Conservation (phyloP, 2,113 vertebrate genomes). For the Redunca redunca region DNA sequence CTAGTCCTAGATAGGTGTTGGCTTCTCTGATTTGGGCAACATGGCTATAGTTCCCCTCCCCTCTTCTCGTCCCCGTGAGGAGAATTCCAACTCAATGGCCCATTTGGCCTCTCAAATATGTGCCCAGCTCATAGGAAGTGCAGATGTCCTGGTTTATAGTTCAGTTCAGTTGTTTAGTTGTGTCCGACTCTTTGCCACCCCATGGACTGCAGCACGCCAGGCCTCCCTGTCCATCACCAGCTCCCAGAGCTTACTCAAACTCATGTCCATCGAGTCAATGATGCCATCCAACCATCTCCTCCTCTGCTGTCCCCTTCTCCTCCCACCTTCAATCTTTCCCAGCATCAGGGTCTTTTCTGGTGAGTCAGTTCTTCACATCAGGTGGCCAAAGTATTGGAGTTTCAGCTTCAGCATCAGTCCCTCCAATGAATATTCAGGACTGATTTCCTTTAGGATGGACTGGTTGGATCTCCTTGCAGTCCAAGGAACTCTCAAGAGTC, state of each 20-base stretch:
- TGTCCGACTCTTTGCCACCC: background rate
- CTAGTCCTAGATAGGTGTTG: background rate
- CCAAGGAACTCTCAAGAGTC: background rate
- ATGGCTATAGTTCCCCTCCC: background rate
- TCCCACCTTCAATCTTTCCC: background rate
- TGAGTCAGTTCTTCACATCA: background rate
- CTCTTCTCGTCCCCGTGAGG: background rate
- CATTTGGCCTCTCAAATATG: background rate
- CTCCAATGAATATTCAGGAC: background rate
- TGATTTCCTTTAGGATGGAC: background rate
- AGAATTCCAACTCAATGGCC: background rate
- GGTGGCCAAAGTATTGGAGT: background rate
- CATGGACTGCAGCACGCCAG: background rate
- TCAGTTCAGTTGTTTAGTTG: background rate
- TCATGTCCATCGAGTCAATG: background rate
- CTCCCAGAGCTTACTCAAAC: background rate
- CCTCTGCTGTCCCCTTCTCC: background rate
- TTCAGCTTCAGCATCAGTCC: background rate
- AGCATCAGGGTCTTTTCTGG: background rate
- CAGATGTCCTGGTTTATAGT: background rate
- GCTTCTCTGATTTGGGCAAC: background rate
- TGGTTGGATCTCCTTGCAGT: background rate
- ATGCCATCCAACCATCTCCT: background rate
- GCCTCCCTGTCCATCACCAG: background rate
- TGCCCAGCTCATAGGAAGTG: background rate